Evolutionary conservation across 2,113 vertebrate genomes (phyloP).

Genomic region (Todiramphus chloris): DNA sequence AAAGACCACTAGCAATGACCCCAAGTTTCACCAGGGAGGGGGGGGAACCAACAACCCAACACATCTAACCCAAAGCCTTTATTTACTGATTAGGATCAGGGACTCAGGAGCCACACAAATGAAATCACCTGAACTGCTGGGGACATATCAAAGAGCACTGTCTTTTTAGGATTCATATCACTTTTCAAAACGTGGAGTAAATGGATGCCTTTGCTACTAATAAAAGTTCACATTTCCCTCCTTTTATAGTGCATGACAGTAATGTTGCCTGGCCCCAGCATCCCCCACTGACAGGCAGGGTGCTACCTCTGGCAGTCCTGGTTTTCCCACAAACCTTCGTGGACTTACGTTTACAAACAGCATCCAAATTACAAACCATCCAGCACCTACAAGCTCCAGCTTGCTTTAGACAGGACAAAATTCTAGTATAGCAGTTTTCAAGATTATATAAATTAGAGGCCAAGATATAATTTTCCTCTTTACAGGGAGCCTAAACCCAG

Average conservation of each 20-base stretch:
- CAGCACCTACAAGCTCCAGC: not conserved
- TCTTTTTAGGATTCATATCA: not conserved
- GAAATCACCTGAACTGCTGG: not conserved
- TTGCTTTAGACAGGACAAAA: not conserved
- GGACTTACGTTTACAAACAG: not conserved
- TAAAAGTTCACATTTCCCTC: not conserved
- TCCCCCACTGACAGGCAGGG: accelerated
- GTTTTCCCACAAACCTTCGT: not conserved
- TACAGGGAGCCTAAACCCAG: not conserved
- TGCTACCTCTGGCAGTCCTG: not conserved
- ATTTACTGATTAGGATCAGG: not conserved
- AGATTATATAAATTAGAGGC: not conserved
- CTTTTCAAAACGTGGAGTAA: not conserved
- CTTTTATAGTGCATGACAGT: not conserved
- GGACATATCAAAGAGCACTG: not conserved
- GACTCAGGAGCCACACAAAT: not conserved
- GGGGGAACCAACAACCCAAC: too few species aligned
- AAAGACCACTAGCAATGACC: not conserved
- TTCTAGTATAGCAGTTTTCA: not conserved
- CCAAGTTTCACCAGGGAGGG: not conserved
- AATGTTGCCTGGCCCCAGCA: not conserved
- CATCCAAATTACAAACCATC: not conserved
- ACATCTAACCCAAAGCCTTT: not conserved
- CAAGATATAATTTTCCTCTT: not conserved
- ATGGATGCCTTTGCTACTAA: not conserved